Conservation (phyloP, 1,140 invertebrate species). For the Bombus confusus region DNA sequence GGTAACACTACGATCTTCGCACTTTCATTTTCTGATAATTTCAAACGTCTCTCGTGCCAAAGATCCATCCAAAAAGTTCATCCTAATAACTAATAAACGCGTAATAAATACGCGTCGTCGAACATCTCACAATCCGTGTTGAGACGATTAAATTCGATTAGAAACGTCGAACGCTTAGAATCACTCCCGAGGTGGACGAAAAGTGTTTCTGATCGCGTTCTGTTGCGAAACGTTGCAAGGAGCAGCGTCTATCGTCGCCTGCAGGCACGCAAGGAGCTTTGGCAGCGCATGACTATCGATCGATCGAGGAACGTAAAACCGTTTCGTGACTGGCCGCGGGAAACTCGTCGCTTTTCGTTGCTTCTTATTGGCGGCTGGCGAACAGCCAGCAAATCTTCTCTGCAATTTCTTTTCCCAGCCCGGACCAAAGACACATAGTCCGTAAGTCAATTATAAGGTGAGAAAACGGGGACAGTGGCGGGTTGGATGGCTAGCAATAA, state of each 20-base stretch:
- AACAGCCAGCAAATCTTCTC: conserved; percentile 56
- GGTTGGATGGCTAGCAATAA: conserved; percentile 27
- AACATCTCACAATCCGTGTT: neutral
- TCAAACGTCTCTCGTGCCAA: neutral
- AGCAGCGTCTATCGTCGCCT: conserved; percentile 30
- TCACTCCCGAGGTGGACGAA: neutral
- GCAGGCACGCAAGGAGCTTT: conserved; percentile 28
- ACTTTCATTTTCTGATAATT: neutral
- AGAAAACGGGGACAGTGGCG: neutral
- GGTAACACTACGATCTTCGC: neutral
- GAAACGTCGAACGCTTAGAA: neutral
- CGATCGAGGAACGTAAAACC: conserved; percentile 48
- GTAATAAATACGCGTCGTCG: neutral
- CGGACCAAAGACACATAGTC: conserved; percentile 51
- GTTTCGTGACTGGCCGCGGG: conserved; percentile 44
- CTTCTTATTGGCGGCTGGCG: conserved; percentile 53
- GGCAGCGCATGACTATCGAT: conserved; percentile 45
- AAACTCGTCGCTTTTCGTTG: conserved; percentile 49
- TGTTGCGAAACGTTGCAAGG: neutral
- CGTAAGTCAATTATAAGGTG: conserved; percentile 61
- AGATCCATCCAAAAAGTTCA: neutral
- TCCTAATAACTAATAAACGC: neutral
- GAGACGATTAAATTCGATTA: neutral
- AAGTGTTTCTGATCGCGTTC: neutral
- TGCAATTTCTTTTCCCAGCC: conserved; percentile 36